phyloP scores from a whole-genome alignment of 2,797 vertebrate species.

The Mus spretus region DNA sequence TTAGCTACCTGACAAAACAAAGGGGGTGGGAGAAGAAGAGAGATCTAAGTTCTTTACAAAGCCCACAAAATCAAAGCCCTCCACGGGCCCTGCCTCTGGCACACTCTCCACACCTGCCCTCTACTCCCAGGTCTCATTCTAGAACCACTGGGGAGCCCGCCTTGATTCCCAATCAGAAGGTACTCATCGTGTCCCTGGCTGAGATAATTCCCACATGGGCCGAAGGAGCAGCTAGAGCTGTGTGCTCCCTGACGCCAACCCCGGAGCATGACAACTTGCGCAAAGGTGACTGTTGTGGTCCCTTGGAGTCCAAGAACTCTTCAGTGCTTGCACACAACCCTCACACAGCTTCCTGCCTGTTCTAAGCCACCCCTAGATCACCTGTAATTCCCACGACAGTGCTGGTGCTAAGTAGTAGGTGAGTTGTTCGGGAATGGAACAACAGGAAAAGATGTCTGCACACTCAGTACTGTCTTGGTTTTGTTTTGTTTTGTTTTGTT shows the following conservation, averaged over 20 bases:
- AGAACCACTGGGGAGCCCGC: not conserved
- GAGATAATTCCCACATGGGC: not conserved
- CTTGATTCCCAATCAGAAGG: not conserved
- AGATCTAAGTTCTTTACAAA: not conserved
- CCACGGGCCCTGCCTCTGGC: not conserved
- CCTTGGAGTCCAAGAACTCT: not conserved
- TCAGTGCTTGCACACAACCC: not conserved
- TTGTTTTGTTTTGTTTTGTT: not conserved
- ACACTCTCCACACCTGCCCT: not conserved
- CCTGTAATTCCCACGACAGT: not conserved
- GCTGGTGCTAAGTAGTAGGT: not conserved
- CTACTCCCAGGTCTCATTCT: not conserved
- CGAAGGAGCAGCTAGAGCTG: not conserved
- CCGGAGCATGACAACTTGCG: not conserved
- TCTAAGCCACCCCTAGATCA: not conserved
- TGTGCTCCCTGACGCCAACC: too few species aligned
- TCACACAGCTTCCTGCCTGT: not conserved
- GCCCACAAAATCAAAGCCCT: rapidly evolving
- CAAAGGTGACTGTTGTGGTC: not conserved
- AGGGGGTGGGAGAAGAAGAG: not conserved
- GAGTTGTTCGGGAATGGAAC: not conserved
- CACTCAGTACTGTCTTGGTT: not conserved
- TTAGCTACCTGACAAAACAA: conserved; percentile 93
- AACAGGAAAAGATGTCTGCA: not conserved
- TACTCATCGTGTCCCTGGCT: not conserved